A percentile compares a stretch with the other conserved stretches of the same genome.
These are phyloP conservation scores for Aythya baeri DNA, from an alignment of 2,113 vertebrate species.

Conservation along the genomic window DNA sequence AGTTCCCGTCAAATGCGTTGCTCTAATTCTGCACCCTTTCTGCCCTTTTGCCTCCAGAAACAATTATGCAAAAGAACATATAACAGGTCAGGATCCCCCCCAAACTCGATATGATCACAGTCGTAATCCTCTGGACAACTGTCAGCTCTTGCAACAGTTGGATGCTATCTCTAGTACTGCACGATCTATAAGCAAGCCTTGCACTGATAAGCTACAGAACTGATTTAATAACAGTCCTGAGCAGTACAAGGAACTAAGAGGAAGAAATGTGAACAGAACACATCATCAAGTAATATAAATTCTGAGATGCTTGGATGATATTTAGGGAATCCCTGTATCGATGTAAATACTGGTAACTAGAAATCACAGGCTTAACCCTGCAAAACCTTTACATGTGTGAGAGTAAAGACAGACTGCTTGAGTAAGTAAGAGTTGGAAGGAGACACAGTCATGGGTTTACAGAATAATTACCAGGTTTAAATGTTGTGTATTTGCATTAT, in stretches of 20 bases:
- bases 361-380: constrained; percentile 35
- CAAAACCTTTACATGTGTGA: background rate
- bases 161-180: constrained; percentile 70
- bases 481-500: background rate
- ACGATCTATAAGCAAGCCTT: constrained; percentile 69
- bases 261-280: constrained; percentile 32
- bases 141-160: constrained; percentile 78
- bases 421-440: background rate
- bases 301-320: background rate
- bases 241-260: constrained; percentile 59
- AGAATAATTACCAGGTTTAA: background rate
- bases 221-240: constrained; percentile 66
- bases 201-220: constrained; percentile 58
- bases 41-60: constrained; percentile 70
- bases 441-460: background rate
- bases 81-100: constrained; percentile 77
- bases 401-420: background rate
- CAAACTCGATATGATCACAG: constrained; percentile 72
- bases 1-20: constrained; percentile 66
- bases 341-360: constrained; percentile 11
- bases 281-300: constrained; percentile 6
- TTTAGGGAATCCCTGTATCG: constrained; percentile 23
- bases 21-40: constrained; percentile 62
- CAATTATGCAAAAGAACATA: constrained; percentile 77
- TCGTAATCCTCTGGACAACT: constrained; percentile 78